These are phyloP conservation scores for Malachius bipustulatus DNA, from an alignment of 2,888 invertebrate genomes.

Conservation along the genomic window DNA sequence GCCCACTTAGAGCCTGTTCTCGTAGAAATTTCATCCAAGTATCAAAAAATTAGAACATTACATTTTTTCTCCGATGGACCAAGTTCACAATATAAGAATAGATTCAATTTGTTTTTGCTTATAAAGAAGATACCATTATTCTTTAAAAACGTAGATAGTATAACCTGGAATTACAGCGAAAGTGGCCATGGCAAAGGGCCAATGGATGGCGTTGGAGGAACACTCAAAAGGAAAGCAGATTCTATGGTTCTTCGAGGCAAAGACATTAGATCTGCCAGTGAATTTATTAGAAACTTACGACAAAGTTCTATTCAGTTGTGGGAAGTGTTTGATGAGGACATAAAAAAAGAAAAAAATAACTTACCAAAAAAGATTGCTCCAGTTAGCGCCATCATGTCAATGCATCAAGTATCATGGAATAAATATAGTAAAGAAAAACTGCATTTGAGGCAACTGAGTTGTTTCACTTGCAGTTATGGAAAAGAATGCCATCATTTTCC, in stretches of 20 bases:
- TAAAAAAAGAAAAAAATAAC: too few species aligned
- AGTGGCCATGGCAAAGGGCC: slow-evolving; percentile 12
- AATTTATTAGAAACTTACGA: slow-evolving; percentile 4
- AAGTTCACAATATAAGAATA: slow-evolving; percentile 13
- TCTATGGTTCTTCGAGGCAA: slow-evolving; percentile 7
- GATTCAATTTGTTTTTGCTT: slow-evolving; percentile 8
- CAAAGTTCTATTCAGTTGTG: slow-evolving; percentile 6
- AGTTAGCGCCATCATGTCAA: too few species aligned
- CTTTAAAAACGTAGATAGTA: slow-evolving; percentile 5
- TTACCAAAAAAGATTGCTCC: too few species aligned
- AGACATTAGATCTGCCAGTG: slow-evolving; percentile 7
- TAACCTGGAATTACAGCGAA: slow-evolving; percentile 7
- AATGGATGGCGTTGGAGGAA: slow-evolving; percentile 13
- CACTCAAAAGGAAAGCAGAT: slow-evolving; percentile 12
- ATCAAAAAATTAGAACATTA: slow-evolving; percentile 8
- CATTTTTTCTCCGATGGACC: slow-evolving; percentile 13
- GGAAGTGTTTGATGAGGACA: too few species aligned
- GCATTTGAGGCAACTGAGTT: too few species aligned
- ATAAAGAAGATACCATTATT: slow-evolving; percentile 4
- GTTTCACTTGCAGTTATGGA: too few species aligned
- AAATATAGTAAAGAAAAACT: too few species aligned
- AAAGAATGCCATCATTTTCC: too few species aligned
- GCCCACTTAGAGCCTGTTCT: slow-evolving; percentile 10
- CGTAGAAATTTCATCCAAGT: slow-evolving; percentile 4
- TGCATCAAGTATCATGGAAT: too few species aligned